Evolutionary conservation across 2,113 vertebrate species (phyloP).

Genomic region (Apodemus speciosus): DNA sequence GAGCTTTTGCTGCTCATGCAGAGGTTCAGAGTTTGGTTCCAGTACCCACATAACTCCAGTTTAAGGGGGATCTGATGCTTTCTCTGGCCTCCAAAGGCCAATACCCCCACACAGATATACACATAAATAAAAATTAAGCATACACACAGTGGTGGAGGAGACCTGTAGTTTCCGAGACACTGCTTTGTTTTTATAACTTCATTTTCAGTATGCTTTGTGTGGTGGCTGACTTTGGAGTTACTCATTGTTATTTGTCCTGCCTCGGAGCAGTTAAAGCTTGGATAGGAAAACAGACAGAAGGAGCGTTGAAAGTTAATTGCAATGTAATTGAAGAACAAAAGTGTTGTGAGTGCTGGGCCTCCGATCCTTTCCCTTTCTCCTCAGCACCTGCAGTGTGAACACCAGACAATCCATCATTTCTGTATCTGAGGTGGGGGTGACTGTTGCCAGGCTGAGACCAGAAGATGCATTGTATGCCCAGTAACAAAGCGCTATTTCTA

Average conservation of each 20-base stretch:
- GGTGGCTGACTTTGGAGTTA: not conserved
- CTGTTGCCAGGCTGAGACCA: not conserved
- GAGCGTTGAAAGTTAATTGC: not conserved
- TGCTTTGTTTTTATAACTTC: not conserved
- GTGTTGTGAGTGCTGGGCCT: not conserved
- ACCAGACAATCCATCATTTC: slow-evolving; percentile 19
- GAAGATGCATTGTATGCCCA: not conserved
- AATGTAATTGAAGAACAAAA: not conserved
- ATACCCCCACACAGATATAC: not conserved
- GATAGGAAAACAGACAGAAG: not conserved
- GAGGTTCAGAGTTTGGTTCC: not conserved
- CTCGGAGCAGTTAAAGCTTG: not conserved
- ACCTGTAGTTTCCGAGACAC: not conserved
- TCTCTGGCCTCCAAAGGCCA: not conserved
- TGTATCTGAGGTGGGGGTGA: not conserved
- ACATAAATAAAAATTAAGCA: not conserved
- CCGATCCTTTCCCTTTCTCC: not conserved
- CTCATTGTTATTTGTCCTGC: not conserved
- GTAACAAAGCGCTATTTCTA: slow-evolving; percentile 57
- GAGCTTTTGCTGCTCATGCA: not conserved
- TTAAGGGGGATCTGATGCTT: no score
- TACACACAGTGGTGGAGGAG: not conserved
- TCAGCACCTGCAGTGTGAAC: not conserved
- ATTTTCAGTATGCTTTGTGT: not conserved
- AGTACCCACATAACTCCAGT: not conserved